Evolutionary conservation across 2,888 invertebrate genomes (phyloP).

Genomic region (Sphaeridia pumilis): DNA sequence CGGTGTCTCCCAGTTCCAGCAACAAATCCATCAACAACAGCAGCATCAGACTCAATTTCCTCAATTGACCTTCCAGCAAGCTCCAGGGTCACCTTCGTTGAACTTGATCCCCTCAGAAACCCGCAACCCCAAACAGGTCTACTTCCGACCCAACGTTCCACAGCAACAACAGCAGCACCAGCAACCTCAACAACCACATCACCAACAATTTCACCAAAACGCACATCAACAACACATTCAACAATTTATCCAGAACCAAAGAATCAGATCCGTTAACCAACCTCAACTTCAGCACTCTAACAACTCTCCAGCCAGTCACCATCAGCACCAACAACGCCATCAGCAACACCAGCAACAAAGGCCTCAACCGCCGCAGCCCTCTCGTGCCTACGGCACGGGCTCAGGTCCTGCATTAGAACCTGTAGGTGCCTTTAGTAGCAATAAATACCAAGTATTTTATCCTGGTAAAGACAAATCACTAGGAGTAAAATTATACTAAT

Average conservation of each 20-base stretch:
- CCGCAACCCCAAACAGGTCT: not conserved
- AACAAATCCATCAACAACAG: constrained; percentile 4
- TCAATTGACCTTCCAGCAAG: not conserved
- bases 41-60: constrained; percentile 2
- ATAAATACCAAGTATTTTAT: constrained; percentile 17
- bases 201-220: constrained; percentile 6
- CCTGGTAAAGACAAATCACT: constrained; percentile 21
- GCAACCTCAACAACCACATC: not conserved
- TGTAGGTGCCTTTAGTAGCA: constrained; percentile 1
- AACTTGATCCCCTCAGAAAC: not conserved
- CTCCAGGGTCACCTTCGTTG: not conserved
- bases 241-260: constrained; percentile 9
- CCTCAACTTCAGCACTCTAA: constrained; percentile 1
- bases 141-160: not conserved
- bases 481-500: constrained; percentile 20
- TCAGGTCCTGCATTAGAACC: constrained; percentile 14
- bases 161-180: constrained; percentile 5
- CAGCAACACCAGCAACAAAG: not conserved
- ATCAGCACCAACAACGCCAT: constrained; percentile 4
- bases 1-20: not conserved
- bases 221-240: constrained; percentile 14
- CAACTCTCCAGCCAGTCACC: constrained; percentile 1
- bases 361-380: not conserved
- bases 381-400: constrained; percentile 9
- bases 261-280: constrained; percentile 1